Conservation (phyloP, 2,113 vertebrate genomes). For the Lethenteron reissneri region DNA sequence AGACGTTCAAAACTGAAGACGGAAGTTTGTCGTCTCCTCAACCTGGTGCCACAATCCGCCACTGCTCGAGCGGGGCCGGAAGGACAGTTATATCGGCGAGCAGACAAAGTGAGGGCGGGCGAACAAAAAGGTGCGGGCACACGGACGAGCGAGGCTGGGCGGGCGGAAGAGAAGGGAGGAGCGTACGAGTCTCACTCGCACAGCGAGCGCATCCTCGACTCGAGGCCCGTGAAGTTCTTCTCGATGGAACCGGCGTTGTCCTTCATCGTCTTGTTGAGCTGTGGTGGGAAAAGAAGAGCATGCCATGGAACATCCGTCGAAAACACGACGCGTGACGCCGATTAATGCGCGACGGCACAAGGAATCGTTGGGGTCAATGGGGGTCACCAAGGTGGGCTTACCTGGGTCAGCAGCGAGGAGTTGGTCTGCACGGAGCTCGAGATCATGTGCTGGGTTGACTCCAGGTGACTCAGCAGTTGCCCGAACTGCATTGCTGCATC, state of each 20-base stretch:
- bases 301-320: neutral
- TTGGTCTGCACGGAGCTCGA: slow-evolving; percentile 61
- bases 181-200: neutral
- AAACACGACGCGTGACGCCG: neutral
- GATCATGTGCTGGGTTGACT: slow-evolving; percentile 75
- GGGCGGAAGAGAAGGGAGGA: neutral
- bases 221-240: slow-evolving; percentile 47
- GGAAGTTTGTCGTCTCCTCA: too few relatives aligned
- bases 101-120: neutral
- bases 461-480: slow-evolving; percentile 61
- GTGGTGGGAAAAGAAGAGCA: neutral
- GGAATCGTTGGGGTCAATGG: neutral
- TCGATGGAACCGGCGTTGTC: slow-evolving; percentile 50
- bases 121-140: neutral
- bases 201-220: slow-evolving; percentile 30
- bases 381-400: slow-evolving; percentile 10
- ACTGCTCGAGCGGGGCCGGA: too few relatives aligned
- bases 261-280: slow-evolving; percentile 71
- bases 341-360: neutral
- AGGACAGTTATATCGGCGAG: too few relatives aligned
- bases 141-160: neutral
- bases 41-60: too few relatives aligned
- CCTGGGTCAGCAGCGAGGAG: slow-evolving; percentile 42
- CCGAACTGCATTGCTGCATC: slow-evolving; percentile 59
- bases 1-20: too few relatives aligned